Evolutionary conservation across 2,888 invertebrate species (phyloP), one percentile per base, ranked within the genome.

Genomic region (Baronia brevicornis): DNA sequence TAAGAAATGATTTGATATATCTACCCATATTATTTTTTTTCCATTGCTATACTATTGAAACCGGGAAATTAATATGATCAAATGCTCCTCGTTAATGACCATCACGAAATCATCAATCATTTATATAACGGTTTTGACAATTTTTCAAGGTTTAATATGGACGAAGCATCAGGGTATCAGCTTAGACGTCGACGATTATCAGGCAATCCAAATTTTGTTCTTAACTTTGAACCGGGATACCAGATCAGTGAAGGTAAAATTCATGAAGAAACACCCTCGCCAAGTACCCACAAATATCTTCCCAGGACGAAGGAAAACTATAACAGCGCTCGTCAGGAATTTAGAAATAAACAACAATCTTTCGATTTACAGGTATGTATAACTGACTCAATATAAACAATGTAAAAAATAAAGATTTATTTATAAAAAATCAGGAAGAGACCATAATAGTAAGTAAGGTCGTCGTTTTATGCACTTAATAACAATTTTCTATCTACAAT

Each of bases 281-380:
- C 82, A 1, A 63, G 75, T 43, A 68, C 65, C 38, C 54, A 60
- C 24, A 69, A 61, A 43, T 63, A 70, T 7, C 57, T 63, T n/a
- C 56, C 72, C 3, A 63, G 63, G 13, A 35, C 49, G 0, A 48
- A 46, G 15, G 57, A 61, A 55, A 3, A 60, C 66, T 13, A 62
- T 9, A 46, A 73, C 1, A 60, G 72, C 18, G 64, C 75, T 2
- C 52, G 82, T 4, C 50, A 67, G 8, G 79, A 84, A 30, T 85
- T 74, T 48, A 74, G 82, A 45, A 84, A 80, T 54, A 82, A 82
- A 37, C 84, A 84, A 44, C 79, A 77, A 46, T 84, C 84, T 3
- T 82, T 85, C 54, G 85, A 85, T 46, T 73, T 85, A 42, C 82
- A 84, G 61, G 82, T 82, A 45, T 36, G 29, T 22, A 13, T 19